Evolutionary conservation across 2,888 invertebrate genomes (phyloP), one percentile per base, ranked within the genome.

Genomic region (Lymantria monacha): DNA sequence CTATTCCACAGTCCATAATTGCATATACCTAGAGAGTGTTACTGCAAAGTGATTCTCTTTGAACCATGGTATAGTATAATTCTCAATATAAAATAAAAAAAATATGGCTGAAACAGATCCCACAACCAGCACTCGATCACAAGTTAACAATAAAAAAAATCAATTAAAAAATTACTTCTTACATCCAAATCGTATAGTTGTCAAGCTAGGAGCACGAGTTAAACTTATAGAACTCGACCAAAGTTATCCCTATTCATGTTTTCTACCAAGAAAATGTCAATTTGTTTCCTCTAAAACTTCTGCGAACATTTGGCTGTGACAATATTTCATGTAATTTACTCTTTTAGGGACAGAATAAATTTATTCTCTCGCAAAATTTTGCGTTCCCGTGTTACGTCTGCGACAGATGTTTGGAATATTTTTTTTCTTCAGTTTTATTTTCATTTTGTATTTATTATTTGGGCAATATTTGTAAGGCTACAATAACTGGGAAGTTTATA

Each of bases 241-340:
- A 59, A 66, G 49, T 57, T 58, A n/a, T 53, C 15, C 40, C 44
- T 51, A 47, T 44, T 50, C 44, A 43, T 30, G 44, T 7, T 42
- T 48, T 36, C 10, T 48, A 43, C 10, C 46, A 67, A 67, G 70
- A 62, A 74, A 78, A 75, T 71, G 66, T 61, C 73, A 72, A 74
- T 76, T 75, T 66, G 69, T 71, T 72, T 61, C 57, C 57, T 49
- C 51, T 54, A 60, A 42, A 71, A 78, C 64, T 69, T 75, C 65
- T 57, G 54, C 47, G 55, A 70, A 70, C 78, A 80, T 76, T 81
- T 81, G 81, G 70, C 66, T 74, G 68, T 77, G 82, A 83, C 83
- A 84, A 84, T 84, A 83, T 83, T 86, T 78, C 80, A 73, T 83
- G 82, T 84, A 85, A 86, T 85, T 86, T 79, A 85, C 85, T 86